These are phyloP conservation scores for Epinephelus coioides DNA, from an alignment of 2,797 vertebrate genomes.

Conservation along the genomic window DNA sequence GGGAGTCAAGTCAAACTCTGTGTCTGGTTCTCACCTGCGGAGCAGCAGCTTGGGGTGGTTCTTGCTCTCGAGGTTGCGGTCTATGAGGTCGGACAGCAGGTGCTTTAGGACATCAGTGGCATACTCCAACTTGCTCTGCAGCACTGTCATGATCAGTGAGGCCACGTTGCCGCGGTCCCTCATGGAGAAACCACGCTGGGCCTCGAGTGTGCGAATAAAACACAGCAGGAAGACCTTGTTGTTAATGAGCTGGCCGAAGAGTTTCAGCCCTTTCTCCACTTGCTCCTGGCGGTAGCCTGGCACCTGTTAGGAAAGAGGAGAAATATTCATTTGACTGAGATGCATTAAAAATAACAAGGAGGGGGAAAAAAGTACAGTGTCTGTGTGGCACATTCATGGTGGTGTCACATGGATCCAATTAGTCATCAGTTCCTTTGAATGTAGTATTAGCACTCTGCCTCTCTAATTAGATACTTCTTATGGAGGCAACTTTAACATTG, in stretches of 20 bases:
- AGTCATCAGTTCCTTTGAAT: slow-evolving; percentile 30
- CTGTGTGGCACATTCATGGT: neutral
- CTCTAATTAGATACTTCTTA: neutral
- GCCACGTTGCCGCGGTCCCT: slow-evolving; percentile 97
- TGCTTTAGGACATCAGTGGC: slow-evolving; percentile 98
- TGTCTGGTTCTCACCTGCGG: slow-evolving; percentile 87
- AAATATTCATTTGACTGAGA: slow-evolving; percentile 38
- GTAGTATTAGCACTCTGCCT: slow-evolving; percentile 4
- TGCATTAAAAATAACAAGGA: slow-evolving; percentile 35
- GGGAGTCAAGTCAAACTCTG: slow-evolving; percentile 7
- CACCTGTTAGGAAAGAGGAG: slow-evolving; percentile 84
- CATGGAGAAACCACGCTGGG: slow-evolving; percentile 98
- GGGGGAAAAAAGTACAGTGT: slow-evolving; percentile 24
- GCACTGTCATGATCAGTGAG: slow-evolving; percentile 96
- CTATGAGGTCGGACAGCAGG: slow-evolving; percentile 96
- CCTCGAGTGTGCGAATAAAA: slow-evolving; percentile 97
- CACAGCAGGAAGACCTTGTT: slow-evolving; percentile 97
- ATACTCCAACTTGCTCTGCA: slow-evolving; percentile 98
- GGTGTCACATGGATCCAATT: slow-evolving; percentile 6
- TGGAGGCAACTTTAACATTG: neutral
- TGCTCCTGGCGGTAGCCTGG: slow-evolving; percentile 97
- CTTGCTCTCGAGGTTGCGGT: slow-evolving; percentile 99
- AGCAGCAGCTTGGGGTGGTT: slow-evolving; percentile 98
- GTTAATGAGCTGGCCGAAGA: slow-evolving; percentile 98
- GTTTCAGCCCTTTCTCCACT: slow-evolving; percentile 96